Base-by-base conservation (phyloP, 2,888 invertebrate genomes). In the Oscheius myriophilus region DNA sequence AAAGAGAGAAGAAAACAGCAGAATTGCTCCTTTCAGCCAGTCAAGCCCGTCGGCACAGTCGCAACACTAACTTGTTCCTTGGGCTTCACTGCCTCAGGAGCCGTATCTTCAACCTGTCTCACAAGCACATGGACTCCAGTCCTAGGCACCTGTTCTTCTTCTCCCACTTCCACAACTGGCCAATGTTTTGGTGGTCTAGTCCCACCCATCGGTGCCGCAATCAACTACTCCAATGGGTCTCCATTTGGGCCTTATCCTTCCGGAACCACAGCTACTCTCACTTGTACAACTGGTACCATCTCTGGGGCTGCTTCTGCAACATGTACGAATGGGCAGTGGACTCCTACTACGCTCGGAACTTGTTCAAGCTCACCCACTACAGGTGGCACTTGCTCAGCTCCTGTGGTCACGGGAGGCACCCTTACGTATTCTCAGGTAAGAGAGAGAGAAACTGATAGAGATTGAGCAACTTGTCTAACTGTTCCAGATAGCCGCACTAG, bases 1-100 rank as follows among this genome's bases (percentile, higher is more conserved):
- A 53, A 9, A 6, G 33, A 33, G 33, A 6, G 33, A 9, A 9
- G 33, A 33, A 33, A 33, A 33, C 33, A 33, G 33, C 14, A 57
- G 12, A 21, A 57, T 18, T 39, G 46, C 23, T 21, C 39, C 3
- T 21, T 49, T 12, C 41, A 61, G 59, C 59, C 54, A 6, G 45
- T 46, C 1, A 74, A 71, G 57, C 72, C 73, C 1, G 52, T 67
- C 25, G 82, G 81, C 21, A 72, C 80, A 2, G 63, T 66, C 14
- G 82, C 73, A 9, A 78, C 74, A 0, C 66, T 80, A 11, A 58
- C 69, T 26, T 82, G 82, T 64, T 73, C 72, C 12, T 62, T 68
- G 43, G 80, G 79, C n/a, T 73, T 59, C 45, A 33, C 64, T 11
- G 51, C 70, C 9, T 46, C 42, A 11, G 78, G 78, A 23, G 23